Evolutionary conservation across 1,140 invertebrate genomes (phyloP).

Genomic region (Penaeus chinensis): DNA sequence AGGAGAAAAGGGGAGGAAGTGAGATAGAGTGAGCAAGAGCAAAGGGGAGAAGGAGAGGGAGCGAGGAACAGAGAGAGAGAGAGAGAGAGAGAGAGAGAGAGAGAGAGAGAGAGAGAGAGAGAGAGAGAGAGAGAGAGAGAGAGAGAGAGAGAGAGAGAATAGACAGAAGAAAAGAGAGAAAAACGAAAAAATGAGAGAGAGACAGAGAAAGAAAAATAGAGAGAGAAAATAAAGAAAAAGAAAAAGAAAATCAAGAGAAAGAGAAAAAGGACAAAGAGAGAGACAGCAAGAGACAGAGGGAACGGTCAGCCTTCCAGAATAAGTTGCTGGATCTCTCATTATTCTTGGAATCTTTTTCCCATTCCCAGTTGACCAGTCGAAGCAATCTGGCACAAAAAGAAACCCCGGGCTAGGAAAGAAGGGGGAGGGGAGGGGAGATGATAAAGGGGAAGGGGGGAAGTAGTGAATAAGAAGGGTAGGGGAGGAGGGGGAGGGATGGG

Average conservation of each 20-base stretch:
- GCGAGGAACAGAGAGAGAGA: neutral
- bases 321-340: too few relatives aligned
- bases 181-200: too few relatives aligned
- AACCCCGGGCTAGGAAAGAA: too few relatives aligned
- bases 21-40: neutral
- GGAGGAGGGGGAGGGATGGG: neutral
- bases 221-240: neutral
- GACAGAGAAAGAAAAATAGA: too few relatives aligned
- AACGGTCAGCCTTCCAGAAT: constrained; percentile 18
- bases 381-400: too few relatives aligned
- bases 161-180: neutral
- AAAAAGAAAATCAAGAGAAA: neutral
- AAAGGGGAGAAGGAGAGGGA: neutral
- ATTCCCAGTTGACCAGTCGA: too few relatives aligned
- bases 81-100: neutral
- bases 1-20: neutral
- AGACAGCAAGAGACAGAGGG: constrained; percentile 8
- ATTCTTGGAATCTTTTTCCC: too few relatives aligned
- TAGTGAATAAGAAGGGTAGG: constrained; percentile 3
- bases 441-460: neutral
- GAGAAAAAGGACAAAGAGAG: neutral
- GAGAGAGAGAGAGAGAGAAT: neutral
- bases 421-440: neutral
- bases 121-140: neutral
- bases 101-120: neutral